Base-by-base conservation (phyloP, 2,797 vertebrate species). In the Pyrrhura leucotis region DNA sequence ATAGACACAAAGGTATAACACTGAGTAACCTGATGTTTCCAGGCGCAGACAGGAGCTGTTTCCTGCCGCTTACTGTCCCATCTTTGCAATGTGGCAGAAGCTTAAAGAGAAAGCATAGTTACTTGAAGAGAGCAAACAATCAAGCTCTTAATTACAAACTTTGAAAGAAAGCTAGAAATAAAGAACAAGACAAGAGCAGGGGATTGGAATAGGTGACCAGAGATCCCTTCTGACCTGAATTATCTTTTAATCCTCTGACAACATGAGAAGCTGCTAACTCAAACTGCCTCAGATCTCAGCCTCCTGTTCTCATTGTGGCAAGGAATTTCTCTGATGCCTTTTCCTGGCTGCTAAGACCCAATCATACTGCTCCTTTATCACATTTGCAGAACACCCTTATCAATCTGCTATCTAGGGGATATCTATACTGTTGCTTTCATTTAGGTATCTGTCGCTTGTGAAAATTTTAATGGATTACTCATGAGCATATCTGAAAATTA, bases 31-130 rank as follows among this genome's bases (percentile, higher is more conserved):
- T 51, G 35, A 15, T 8, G 7, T 51, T 37, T 78, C 48, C 15
- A 1, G 0, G 0, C 8, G 5, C 1, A 2, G 15, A 23, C 23
- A 75, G 28, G 25, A 81, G 12, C 23, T 45, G 35, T 75, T n/a
- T 7, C 14, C 28, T 78, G 42, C 1, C 44, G 37, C 35, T 47
- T 53, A 53, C 39, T 62, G n/a, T 47, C 35, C 18, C 4, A 19
- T 26, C 35, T 86, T 54, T 61, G 13, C 16, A 65, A 15, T 10
- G 9, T 47, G 50, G 17, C 14, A 59, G 18, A 20, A 84, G 6
- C 10, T 75, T 71, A 42, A 63, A 80, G 7, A 61, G 61, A 63
- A 82, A 40, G 3, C 2, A 65, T 53, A 83, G 29, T 33, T 84
- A 37, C 29, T n/a, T 16, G 23, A 71, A 11, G 18, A 7, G 81